Conservation (phyloP, 2,113 vertebrate genomes). For the Cranoglanis bouderius region DNA sequence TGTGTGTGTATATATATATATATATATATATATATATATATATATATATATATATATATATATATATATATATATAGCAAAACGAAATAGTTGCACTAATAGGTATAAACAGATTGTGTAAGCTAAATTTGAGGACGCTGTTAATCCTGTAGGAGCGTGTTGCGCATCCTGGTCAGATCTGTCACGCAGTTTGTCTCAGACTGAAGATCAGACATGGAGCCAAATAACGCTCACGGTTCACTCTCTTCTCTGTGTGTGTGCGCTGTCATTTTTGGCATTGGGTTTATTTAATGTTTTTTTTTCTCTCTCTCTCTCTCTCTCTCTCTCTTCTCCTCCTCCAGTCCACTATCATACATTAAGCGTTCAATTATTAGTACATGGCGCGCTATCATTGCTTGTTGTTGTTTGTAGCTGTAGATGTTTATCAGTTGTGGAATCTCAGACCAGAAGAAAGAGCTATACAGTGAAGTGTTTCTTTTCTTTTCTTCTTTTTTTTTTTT, state of each 20-base stretch:
- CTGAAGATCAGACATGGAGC: not conserved
- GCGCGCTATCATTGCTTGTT: not conserved
- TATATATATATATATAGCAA: too few species aligned
- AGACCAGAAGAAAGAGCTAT: not conserved
- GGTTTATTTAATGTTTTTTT: not conserved
- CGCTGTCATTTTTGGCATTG: not conserved
- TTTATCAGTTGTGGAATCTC: not conserved
- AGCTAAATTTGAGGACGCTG: not conserved
- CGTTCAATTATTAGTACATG: not conserved
- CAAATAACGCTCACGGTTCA: not conserved
- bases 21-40: too few species aligned
- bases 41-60: too few species aligned
- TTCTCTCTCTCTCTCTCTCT: too few species aligned
- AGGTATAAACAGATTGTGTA: too few species aligned
- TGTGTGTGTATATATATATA: too few species aligned
- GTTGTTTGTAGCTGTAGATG: not conserved
- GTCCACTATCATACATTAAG: not conserved
- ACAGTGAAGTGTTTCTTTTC: not conserved
- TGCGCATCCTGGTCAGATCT: constrained; percentile 30
- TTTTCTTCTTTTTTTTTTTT: too few species aligned
- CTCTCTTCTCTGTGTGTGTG: not conserved
- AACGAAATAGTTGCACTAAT: not conserved
- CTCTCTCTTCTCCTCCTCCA: not conserved
- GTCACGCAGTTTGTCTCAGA: not conserved
- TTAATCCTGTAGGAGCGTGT: not conserved